Percentiles rank a stretch among this genome's conserved stretches.
These are phyloP conservation scores for Chrysaora quinquecirrha DNA, from an alignment of 30 jellyfish, hydroid and myxozoan genomes.

Conservation along the genomic window DNA sequence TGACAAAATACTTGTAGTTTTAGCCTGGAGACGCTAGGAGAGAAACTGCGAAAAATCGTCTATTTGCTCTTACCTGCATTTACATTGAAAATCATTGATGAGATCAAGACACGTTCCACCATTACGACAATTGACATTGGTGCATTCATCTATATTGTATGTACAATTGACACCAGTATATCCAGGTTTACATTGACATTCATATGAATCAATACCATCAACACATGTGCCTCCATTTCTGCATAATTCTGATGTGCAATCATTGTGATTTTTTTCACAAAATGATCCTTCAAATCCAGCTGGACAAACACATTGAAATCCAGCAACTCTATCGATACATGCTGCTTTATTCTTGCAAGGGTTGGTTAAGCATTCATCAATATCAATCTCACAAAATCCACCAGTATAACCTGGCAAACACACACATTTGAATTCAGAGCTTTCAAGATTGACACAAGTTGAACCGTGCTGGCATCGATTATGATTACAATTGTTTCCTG, in stretches of 20 bases:
- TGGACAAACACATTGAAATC: conserved; percentile 83
- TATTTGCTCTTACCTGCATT: conserved; percentile 95
- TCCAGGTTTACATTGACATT: conserved; percentile 78
- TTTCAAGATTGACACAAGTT: conserved; percentile 48
- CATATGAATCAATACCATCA: conserved; percentile 66
- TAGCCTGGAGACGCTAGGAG: too few relatives aligned
- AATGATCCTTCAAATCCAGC: conserved; percentile 81
- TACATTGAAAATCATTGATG: conserved; percentile 62
- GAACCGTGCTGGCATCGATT: conserved; percentile 83
- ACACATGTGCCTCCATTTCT: conserved; percentile 71
- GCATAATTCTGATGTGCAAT: conserved; percentile 74
- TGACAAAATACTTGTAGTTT: too few relatives aligned
- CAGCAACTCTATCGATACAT: conserved; percentile 83
- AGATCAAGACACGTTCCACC: conserved; percentile 91
- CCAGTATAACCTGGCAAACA: conserved; percentile 90
- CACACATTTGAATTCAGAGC: conserved; percentile 50
- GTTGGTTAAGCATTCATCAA: conserved; percentile 68
- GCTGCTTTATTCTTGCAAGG: conserved; percentile 77
- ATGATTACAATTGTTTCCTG: conserved; percentile 58
- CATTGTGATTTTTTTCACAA: conserved; percentile 73
- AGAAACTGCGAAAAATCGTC: too few relatives aligned
- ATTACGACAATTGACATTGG: conserved; percentile 74
- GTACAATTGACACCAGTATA: conserved; percentile 90
- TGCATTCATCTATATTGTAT: conserved; percentile 81
- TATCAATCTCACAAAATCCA: conserved; percentile 78